Evolutionary conservation across 2,113 vertebrate species (phyloP).

Genomic region (Podilymbus podiceps): DNA sequence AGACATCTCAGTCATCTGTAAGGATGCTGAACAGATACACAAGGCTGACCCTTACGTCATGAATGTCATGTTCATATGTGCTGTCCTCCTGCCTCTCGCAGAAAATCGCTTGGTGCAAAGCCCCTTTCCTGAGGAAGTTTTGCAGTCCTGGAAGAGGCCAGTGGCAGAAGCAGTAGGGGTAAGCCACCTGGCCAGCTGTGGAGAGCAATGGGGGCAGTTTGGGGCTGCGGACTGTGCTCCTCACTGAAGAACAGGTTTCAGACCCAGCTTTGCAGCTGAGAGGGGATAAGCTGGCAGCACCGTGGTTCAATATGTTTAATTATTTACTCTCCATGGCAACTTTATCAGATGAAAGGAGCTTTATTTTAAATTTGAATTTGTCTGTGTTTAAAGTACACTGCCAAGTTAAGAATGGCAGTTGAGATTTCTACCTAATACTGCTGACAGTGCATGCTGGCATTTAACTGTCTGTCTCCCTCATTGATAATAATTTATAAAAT

Average conservation of each 20-base stretch:
- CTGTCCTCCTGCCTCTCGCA: not conserved
- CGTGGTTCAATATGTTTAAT: not conserved
- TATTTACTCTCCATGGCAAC: not conserved
- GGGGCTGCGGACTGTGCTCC: not conserved
- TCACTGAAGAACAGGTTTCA: not conserved
- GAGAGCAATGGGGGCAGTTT: not conserved
- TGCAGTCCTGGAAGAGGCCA: not conserved
- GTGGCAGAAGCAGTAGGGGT: not conserved
- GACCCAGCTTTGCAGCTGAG: not conserved
- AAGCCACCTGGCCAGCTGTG: fast-evolving
- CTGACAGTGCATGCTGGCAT: not conserved
- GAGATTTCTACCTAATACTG: not conserved
- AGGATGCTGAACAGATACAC: not conserved
- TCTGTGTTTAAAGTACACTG: not conserved
- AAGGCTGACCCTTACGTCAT: not conserved
- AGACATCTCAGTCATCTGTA: not conserved
- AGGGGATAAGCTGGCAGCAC: not conserved
- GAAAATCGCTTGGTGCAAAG: not conserved
- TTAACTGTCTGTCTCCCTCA: fast-evolving
- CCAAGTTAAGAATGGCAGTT: not conserved
- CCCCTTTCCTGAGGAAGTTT: not conserved
- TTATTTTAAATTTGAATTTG: not conserved
- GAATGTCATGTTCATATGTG: not conserved
- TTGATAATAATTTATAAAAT: not conserved
- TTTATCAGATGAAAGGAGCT: not conserved